Base-by-base conservation (phyloP, 2,888 invertebrate genomes). In the Diaphora mendica region DNA sequence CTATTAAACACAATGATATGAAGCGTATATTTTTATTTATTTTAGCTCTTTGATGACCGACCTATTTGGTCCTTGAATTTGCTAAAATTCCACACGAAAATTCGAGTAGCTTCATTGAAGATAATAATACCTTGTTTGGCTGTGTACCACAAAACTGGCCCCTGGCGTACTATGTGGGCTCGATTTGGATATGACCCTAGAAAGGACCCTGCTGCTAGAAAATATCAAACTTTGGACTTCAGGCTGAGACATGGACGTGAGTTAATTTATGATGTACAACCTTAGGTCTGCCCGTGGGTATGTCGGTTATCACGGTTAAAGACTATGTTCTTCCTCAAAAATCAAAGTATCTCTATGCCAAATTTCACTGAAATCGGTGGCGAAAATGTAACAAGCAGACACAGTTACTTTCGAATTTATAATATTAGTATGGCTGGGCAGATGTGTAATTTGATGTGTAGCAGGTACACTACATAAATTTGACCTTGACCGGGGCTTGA, bases 81-180 rank as follows among this genome's bases (percentile, higher is more conserved):
- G 0, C 89, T 99, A 23, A 93, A 96, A 72, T 97, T 96, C 86
- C 96, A 96, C 67, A 97, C 97, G 0, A 96, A 97, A 71, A 93
- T 97, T 64, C 93, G 96, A 0, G 87, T 91, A 2, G 96, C 96
- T 23, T 96, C 97, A 71, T 86, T 98, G 0, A 99, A 98, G 91
- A 96, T 97, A 74, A 96, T 99, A 23, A 95, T 99, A 75, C 99
- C 99, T 0, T 97, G 97, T 42, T 93, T 98, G 7, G 98, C 98
- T 0, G 98, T 98, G 90, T 98, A 98, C 89, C 98, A 98, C 91
- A 96, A 96, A 72, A 97, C 97, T 78, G 99, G 99, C 0, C 99
- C 99, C 0, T 99, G 99, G 99, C 96, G 99, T 80, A 97, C 97
- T 71, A 96, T 98, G 89, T 99, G 99, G 98, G 97, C 98, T 1